These are phyloP conservation scores for Aplochiton taeniatus DNA, from an alignment of 2,797 vertebrate species.

Conservation along the genomic window DNA sequence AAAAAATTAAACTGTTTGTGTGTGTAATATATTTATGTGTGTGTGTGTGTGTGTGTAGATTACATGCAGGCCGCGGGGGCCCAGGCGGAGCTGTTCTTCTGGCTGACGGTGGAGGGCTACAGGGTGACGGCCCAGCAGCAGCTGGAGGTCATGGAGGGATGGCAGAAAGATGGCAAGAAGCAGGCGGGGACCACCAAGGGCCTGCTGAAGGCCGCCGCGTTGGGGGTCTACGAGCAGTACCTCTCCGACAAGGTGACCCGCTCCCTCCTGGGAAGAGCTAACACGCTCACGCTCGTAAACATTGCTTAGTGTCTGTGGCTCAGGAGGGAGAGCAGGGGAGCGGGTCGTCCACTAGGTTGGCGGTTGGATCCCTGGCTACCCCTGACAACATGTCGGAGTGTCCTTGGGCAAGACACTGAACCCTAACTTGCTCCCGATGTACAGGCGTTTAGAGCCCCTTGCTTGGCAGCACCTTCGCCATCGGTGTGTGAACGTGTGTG, in stretches of 20 bases:
- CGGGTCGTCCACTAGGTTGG: no score
- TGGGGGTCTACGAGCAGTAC: slow-evolving; percentile 97
- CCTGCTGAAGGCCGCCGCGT: slow-evolving; percentile 89
- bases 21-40: slow-evolving; percentile 87
- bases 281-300: neutral
- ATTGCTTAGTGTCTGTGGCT: no score
- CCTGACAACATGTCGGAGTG: no score
- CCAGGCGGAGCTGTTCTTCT: slow-evolving; percentile 98
- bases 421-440: no score
- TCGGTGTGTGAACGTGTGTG: no score
- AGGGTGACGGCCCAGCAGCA: slow-evolving; percentile 97
- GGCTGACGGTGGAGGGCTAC: slow-evolving; percentile 99
- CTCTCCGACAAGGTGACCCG: slow-evolving; percentile 92
- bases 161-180: slow-evolving; percentile 88
- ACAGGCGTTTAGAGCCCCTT: no score
- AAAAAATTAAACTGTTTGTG: no score
- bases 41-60: slow-evolving; percentile 73
- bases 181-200: slow-evolving; percentile 93
- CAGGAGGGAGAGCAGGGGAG: no score
- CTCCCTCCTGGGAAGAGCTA: neutral
- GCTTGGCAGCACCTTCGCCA: no score
- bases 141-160: slow-evolving; percentile 88
- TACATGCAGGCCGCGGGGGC: slow-evolving; percentile 97
- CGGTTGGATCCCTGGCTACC: no score
- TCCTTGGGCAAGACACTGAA: no score